Base-by-base conservation (phyloP, 2,797 vertebrate genomes). In the Erethizon dorsatum region DNA sequence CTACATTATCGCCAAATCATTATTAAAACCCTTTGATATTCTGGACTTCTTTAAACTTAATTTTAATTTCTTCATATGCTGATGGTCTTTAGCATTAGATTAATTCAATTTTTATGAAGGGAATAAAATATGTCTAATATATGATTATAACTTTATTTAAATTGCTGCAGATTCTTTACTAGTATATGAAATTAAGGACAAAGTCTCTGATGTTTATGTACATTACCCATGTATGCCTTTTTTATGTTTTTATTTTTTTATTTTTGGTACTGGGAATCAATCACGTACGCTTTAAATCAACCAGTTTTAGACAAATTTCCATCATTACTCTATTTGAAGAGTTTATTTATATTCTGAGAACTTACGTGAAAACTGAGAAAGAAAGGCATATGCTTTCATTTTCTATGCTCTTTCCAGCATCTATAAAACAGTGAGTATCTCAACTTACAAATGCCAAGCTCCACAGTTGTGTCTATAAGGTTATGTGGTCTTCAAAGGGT, bases 31-130 rank as follows among this genome's bases (percentile, higher is more conserved):
- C 79, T 69, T 87, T 57, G 13, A 75, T 67, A 67, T 22, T 78
- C 20, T 92, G n/a, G 90, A 37, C 4, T 65, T 61, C 80, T 73
- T 37, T 13, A 91, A 79, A 9, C 12, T 90, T 77, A 65, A 78
- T 57, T 89, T 92, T 85, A 86, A 87, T 77, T 87, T 83, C 22
- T 93, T 83, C 87, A 18, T 69, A 94, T 37, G 15, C 5, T 59
- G 69, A 75, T 67, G 37, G 31, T 84, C 45, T 71, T n/a, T 73
- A 83, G 61, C 52, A 93, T 75, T 54, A 63, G 63, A 92, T 90
- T 79, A 91, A 95, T 37, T 90, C 28, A 52, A 86, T 69, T 95
- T 85, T 71, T 90, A 80, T 78, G 54, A 69, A 96, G 91, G 63
- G 33, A 87, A 33, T n/a, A 91, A 88, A 94, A 22, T 11, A 14